Conservation (phyloP, 2,888 invertebrate species). For the Cheilosia soror region DNA sequence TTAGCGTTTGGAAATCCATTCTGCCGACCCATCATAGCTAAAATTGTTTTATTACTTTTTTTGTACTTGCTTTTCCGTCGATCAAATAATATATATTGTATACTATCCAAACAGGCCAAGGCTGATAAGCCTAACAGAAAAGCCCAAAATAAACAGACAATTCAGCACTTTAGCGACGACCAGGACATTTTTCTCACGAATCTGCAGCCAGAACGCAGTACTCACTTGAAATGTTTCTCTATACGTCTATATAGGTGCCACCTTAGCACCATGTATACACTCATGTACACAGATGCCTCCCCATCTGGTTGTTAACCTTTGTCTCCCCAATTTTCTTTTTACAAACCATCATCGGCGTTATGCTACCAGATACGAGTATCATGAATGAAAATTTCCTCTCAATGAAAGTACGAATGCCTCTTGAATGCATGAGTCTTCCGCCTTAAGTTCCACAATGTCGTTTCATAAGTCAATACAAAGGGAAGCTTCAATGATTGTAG, state of each 20-base stretch:
- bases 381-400: constrained; percentile 62
- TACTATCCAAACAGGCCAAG: no score
- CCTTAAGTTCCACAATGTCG: constrained; percentile 18
- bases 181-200: no score
- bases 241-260: not conserved
- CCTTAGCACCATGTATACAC: not conserved
- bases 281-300: not conserved
- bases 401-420: constrained; percentile 47
- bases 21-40: no score
- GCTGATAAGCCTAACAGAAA: no score
- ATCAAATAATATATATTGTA: no score
- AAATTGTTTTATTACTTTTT: not conserved
- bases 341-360: not conserved
- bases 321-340: constrained; percentile 16
- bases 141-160: no score
- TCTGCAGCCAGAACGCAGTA: no score
- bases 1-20: no score
- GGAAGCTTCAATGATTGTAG: constrained; percentile 23
- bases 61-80: not conserved
- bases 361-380: not conserved
- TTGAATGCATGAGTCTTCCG: constrained; percentile 21
- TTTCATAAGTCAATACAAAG: constrained; percentile 37
- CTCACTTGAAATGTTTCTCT: no score
- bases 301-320: constrained; percentile 48
- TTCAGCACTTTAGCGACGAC: no score